Evolutionary conservation across 2,797 vertebrate species (phyloP).

Genomic region (Enteromius argenteus): DNA sequence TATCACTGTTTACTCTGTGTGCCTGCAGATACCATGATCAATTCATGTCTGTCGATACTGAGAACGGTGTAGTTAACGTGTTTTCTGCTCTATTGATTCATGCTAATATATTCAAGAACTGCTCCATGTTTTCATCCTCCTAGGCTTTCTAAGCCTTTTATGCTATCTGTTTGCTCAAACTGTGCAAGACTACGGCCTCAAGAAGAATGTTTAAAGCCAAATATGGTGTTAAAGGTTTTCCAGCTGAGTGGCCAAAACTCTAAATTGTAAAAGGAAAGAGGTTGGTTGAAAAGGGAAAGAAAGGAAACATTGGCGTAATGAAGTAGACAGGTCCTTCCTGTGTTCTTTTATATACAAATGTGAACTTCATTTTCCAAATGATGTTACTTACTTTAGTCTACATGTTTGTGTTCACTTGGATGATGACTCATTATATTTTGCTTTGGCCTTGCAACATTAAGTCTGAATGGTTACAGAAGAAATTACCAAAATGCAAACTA

Average conservation of each 20-base stretch:
- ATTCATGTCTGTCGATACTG: constrained; percentile 57
- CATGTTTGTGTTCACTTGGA: constrained; percentile 6
- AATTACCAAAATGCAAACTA: not conserved
- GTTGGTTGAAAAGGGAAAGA: constrained; percentile 4
- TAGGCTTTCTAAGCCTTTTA: not conserved
- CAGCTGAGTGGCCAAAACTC: constrained; percentile 21
- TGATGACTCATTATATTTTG: not conserved
- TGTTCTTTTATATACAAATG: not conserved
- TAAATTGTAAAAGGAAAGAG: not conserved
- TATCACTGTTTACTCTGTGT: constrained; percentile 58
- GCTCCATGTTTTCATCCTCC: not conserved
- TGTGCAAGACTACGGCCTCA: not conserved
- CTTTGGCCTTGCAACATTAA: not conserved
- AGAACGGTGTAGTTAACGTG: constrained; percentile 36
- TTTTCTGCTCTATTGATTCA: constrained; percentile 46
- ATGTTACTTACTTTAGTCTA: constrained; percentile 1
- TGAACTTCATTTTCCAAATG: constrained; percentile 18
- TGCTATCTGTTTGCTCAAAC: not conserved
- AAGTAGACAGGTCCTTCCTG: not conserved
- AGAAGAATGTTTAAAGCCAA: not conserved
- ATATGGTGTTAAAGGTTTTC: constrained; percentile 49
- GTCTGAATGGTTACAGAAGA: no score
- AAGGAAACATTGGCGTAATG: constrained; percentile 31
- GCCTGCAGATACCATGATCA: constrained; percentile 67
- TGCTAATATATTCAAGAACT: constrained; percentile 22